A percentile compares a stretch with the other conserved stretches of the same genome.
These are phyloP conservation scores for Eupithecia exiguata DNA, from an alignment of 2,888 invertebrate genomes.

Conservation along the genomic window DNA sequence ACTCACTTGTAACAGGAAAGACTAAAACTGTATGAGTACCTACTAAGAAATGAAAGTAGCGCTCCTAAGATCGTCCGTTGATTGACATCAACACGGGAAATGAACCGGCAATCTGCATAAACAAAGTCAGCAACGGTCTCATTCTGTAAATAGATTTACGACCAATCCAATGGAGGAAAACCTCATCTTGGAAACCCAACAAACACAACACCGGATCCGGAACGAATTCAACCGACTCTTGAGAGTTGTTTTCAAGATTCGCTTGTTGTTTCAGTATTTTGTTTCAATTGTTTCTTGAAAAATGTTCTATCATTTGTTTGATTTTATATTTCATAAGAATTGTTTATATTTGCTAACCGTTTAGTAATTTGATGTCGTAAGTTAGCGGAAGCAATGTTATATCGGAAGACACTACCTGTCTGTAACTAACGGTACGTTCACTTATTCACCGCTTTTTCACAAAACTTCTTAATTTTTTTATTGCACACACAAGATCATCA, in stretches of 20 bases:
- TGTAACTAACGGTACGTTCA: neutral
- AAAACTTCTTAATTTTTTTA: neutral
- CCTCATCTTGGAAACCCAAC: neutral
- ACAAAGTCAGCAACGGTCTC: neutral
- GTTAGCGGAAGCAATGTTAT: neutral
- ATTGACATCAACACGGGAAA: slow-evolving; percentile 4
- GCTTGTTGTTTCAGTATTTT: neutral
- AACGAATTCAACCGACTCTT: neutral
- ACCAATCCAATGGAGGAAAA: slow-evolving; percentile 3
- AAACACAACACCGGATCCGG: neutral
- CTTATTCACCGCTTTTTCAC: neutral
- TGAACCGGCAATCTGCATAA: neutral
- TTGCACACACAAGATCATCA: too few relatives aligned
- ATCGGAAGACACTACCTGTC: neutral
- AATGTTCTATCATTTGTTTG: neutral
- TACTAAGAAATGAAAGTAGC: neutral
- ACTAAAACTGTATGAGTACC: neutral
- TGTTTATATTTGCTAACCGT: neutral
- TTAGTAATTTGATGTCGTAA: too few relatives aligned
- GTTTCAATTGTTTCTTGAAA: neutral
- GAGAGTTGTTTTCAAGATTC: neutral
- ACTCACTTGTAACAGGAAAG: neutral
- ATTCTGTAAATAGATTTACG: neutral
- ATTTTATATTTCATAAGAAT: neutral
- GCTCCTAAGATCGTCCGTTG: neutral